Base-by-base conservation (phyloP, 2,113 vertebrate genomes). In the Cephalopholis sonnerati region DNA sequence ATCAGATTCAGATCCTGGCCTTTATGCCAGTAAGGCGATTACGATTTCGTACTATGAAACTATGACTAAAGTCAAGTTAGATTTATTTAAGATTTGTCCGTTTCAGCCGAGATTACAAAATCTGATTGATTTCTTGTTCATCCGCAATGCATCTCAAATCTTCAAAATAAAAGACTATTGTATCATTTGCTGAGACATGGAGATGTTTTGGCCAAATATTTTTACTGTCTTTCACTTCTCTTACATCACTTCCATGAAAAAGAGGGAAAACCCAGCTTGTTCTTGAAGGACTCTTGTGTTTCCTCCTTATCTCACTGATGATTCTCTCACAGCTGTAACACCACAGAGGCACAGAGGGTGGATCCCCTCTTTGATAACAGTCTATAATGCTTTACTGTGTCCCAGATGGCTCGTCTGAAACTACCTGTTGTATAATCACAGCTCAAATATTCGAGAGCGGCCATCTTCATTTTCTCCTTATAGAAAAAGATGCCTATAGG, bases 401-500 rank as follows among this genome's bases (percentile, higher is more conserved):
- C 20, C 51, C 67, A 48, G 22, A 62, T 25, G 36, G 46, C 46
- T 46, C 2, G 17, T 13, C 68, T 36, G 54, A 50, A 73, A 69
- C 50, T 3, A 18, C 13, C 36, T 46, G 69, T 68, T 46, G 51
- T 24, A 7, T 41, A 22, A 82, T 65, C 53, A 9, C 29, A 53
- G 65, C 76, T 90, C 65, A 72, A 27, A 82, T 51, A 39, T 39
- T 29, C 2, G 54, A 67, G 66, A 76, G 70, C 24, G 39, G n/a
- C 57, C 73, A 76, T 63, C 65, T 80, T 85, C 8, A 25, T 81
- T 82, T 66, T 76, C 64, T 46, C 7, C 16, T 5, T 36, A 66
- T 46, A 79, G 76, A 88, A 66, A 4, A 24, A 22, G 29, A 81
- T 8, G 53, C 77, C 78, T 70, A 48, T 29, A 58, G 81, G 87